Evolutionary conservation across 2,797 vertebrate species (phyloP), one percentile per base, ranked within the genome.

Genomic region (Enteromius afrohamiltoni): DNA sequence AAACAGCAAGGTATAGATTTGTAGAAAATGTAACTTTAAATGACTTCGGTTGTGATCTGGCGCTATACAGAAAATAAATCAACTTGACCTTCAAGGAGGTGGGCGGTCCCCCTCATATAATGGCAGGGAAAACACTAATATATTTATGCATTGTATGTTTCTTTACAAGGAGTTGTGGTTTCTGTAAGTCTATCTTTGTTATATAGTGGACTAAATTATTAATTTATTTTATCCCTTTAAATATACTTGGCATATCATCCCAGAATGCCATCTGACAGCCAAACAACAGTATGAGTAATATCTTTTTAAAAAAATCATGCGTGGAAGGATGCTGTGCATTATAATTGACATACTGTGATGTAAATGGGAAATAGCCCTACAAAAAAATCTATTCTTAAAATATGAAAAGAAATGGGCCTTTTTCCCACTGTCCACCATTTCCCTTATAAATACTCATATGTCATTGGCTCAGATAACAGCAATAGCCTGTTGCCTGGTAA

Each of bases 401-500:
- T 45, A 65, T 10, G 60, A 58, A 79, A n/a, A 51, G 29, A 67
- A 65, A 40, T 80, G 14, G 0, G 64, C 19, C 49, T 70, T 64
- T 71, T 70, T n/a, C 29, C 31, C 74, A 79, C 53, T 65, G 65
- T 75, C 65, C 79, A 34, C 19, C 75, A 69, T 71, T 55, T 74
- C 67, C 34, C 31, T 64, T 51, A 64, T 82, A 55, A 67, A 82
- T 67, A 29, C 71, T 76, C 34, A 16, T 76, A 17, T 85, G 53
- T 80, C 79, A 89, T 89, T 88, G 87, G 89, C 84, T 70, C 90
- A 51, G 84, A 87, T 86, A 80, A 87, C 82, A 83, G 90, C 87
- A 91, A 87, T 91, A 90, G 83, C 90, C 90, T 92, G 94, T 94
- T 95, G 94, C 94, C 94, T 93, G 92, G 94, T 90, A 93, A 95